Conservation (phyloP, 2,888 invertebrate genomes). For the Drosophila sordidapex region DNA sequence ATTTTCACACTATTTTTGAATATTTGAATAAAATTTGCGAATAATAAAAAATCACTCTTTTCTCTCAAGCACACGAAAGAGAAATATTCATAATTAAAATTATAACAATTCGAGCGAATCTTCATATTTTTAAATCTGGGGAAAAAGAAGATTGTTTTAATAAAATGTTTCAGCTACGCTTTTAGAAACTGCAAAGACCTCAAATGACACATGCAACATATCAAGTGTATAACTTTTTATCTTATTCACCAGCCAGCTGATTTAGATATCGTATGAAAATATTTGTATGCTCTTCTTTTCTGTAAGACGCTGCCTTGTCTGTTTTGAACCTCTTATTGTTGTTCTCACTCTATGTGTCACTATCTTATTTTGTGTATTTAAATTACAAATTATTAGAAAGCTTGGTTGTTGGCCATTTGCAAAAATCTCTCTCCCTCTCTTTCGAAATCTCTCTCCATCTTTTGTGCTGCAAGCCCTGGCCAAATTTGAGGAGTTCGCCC, state of each 20-base stretch:
- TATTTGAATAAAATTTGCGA: not conserved
- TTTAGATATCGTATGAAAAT: not conserved
- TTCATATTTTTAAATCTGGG: not conserved
- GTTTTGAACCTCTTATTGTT: not conserved
- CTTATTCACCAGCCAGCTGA: not conserved
- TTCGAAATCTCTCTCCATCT: not conserved
- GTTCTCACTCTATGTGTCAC: not conserved
- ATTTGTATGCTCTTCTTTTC: not conserved
- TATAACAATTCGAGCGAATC: not conserved
- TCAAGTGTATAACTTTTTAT: not conserved
- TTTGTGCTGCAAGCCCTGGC: conserved; percentile 79
- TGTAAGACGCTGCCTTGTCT: no score
- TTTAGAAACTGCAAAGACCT: not conserved
- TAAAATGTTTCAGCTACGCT: no score
- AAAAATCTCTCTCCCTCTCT: not conserved
- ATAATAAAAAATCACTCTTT: no score
- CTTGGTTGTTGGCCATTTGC: not conserved
- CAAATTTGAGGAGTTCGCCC: conserved; percentile 82
- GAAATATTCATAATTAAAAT: not conserved
- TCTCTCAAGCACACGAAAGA: not conserved
- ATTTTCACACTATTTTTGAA: not conserved
- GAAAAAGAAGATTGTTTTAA: no score
- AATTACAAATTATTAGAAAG: not conserved
- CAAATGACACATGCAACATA: not conserved
- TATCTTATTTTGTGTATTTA: not conserved